Conservation (phyloP, 1,140 invertebrate genomes). For the Monochamus saltuarius region DNA sequence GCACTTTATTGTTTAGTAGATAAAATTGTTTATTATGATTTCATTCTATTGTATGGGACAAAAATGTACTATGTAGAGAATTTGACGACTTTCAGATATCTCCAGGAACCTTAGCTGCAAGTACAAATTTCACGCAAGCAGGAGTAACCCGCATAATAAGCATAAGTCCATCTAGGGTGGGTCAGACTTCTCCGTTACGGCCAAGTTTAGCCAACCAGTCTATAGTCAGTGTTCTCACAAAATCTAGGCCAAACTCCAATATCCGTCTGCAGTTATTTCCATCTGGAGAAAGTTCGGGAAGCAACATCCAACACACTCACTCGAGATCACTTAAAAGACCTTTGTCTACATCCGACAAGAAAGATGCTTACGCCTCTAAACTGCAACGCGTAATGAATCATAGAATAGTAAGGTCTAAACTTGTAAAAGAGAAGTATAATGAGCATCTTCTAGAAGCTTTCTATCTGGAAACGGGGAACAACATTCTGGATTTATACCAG, state of each 20-base stretch:
- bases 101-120: constrained; percentile 23
- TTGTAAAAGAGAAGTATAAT: constrained; percentile 62
- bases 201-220: constrained; percentile 49
- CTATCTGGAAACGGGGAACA: constrained; percentile 81
- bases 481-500: constrained; percentile 80
- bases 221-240: constrained; percentile 50
- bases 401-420: constrained; percentile 47
- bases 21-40: no score
- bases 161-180: constrained; percentile 43
- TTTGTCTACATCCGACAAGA: constrained; percentile 43
- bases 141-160: constrained; percentile 47
- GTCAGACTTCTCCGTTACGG: constrained; percentile 40
- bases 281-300: constrained; percentile 33
- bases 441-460: constrained; percentile 82
- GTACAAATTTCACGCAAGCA: constrained; percentile 29
- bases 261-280: constrained; percentile 44
- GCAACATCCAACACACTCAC: constrained; percentile 48
- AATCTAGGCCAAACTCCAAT: constrained; percentile 38
- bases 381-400: constrained; percentile 48
- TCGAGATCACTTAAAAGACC: constrained; percentile 42
- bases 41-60: constrained; percentile 3
- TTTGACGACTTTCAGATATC: constrained; percentile 34
- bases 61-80: constrained; percentile 3
- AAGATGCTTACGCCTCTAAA: constrained; percentile 46
- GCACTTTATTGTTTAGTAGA: no score